These are phyloP conservation scores for Bos indicus DNA, from an alignment of 2,113 vertebrate genomes.

Conservation along the genomic window DNA sequence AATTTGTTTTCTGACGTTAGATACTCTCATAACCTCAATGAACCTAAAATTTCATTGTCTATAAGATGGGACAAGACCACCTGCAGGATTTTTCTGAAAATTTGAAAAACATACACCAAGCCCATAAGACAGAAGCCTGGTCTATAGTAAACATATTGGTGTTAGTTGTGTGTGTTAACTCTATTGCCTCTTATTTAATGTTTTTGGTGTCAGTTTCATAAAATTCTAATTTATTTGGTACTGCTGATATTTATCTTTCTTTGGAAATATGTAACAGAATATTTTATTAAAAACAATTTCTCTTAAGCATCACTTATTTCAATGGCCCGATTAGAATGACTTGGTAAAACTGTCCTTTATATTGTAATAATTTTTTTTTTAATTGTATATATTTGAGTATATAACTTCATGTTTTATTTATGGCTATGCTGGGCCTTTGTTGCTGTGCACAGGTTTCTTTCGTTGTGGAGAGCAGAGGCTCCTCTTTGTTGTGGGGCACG, in stretches of 20 bases:
- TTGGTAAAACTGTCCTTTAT: constrained; percentile 29
- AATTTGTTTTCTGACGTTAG: neutral
- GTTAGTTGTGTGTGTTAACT: neutral
- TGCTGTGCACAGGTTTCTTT: neutral
- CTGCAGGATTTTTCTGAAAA: neutral
- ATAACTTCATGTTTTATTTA: neutral
- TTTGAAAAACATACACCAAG: neutral
- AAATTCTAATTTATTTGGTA: neutral
- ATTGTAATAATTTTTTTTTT: neutral
- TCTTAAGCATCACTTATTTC: neutral
- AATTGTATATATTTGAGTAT: neutral
- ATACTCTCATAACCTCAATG: neutral
- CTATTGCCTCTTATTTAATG: neutral
- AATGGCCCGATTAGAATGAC: neutral
- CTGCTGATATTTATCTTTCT: neutral
- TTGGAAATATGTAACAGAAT: neutral
- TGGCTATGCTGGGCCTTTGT: neutral
- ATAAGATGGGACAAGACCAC: neutral
- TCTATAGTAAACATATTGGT: neutral
- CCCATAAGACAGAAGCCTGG: neutral
- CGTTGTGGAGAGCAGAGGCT: neutral
- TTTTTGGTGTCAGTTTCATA: neutral
- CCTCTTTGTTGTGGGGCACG: neutral
- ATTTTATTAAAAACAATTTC: neutral
- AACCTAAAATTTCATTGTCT: neutral